A percentile compares a stretch with the other conserved stretches of the same genome.
Conservation (phyloP, 1,140 invertebrate genomes). For the Pseudomyrmex cubaensis region DNA sequence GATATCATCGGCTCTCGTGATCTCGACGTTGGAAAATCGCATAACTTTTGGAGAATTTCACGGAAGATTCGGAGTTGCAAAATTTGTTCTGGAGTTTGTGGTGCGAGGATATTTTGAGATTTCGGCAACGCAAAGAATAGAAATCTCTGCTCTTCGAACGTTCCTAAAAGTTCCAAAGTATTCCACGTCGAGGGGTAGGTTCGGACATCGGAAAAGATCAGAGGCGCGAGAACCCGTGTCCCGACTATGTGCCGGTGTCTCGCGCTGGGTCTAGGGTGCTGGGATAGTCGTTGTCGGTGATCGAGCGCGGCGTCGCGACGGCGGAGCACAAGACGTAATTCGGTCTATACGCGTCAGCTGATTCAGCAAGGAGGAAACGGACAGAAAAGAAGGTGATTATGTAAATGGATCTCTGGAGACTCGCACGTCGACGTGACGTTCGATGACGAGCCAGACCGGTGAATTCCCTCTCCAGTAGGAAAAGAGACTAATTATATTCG, state of each 20-base stretch:
- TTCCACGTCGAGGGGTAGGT: not conserved
- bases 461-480: slow-evolving; percentile 20
- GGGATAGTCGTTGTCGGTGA: slow-evolving; percentile 33
- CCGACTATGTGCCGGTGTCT: slow-evolving; percentile 55
- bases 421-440: not conserved
- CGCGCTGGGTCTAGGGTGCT: slow-evolving; percentile 4
- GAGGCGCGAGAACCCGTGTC: not conserved
- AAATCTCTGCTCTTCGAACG: not conserved
- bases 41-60: too few species aligned
- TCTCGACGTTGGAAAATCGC: too few species aligned
- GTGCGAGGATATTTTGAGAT: not conserved
- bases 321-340: slow-evolving; percentile 62
- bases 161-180: not conserved
- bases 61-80: not conserved
- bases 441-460: slow-evolving; percentile 4
- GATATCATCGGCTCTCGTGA: too few species aligned
- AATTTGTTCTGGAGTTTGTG: too few species aligned
- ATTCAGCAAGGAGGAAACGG: slow-evolving; percentile 46
- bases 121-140: not conserved
- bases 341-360: slow-evolving; percentile 57
- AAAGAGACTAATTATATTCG: slow-evolving; percentile 68
- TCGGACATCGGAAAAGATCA: not conserved
- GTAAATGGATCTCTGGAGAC: slow-evolving; percentile 41
- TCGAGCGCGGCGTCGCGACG: slow-evolving; percentile 45
- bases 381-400: slow-evolving; percentile 67